Conservation (phyloP, 35 echinoderm and acorn worm genomes). For the Strongylocentrotus purpuratus region DNA sequence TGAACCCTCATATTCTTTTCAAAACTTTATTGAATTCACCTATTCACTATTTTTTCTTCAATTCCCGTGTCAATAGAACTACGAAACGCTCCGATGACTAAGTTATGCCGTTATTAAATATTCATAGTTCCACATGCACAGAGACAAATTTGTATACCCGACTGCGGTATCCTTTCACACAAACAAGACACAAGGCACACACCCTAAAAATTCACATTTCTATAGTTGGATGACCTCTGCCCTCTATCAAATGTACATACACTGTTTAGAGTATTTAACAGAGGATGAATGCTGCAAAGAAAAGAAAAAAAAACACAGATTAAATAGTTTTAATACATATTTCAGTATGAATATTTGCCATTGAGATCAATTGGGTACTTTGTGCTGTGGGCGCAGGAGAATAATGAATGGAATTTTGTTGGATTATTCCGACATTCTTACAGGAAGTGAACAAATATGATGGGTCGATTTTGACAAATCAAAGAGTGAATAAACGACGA, state of each 20-base stretch:
- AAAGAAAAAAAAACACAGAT: neutral
- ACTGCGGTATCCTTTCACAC: neutral
- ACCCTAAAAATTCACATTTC: neutral
- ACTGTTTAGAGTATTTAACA: neutral
- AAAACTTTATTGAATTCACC: neutral
- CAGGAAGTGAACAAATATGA: neutral
- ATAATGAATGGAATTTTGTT: neutral
- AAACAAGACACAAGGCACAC: neutral
- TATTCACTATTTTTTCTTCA: neutral
- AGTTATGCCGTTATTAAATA: neutral
- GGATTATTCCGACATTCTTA: neutral
- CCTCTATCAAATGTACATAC: neutral
- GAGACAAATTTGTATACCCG: neutral
- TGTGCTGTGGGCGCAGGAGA: neutral
- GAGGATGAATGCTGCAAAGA: neutral
- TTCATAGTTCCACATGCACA: neutral
- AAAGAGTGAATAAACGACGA: neutral
- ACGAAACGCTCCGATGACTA: neutral
- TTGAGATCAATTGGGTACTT: neutral
- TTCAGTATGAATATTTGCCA: neutral
- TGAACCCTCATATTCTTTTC: neutral
- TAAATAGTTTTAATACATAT: neutral
- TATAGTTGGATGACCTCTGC: neutral
- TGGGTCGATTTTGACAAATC: neutral
- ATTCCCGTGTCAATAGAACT: neutral